Base-by-base conservation (phyloP, 1,140 invertebrate genomes). In the Aplysia californica region DNA sequence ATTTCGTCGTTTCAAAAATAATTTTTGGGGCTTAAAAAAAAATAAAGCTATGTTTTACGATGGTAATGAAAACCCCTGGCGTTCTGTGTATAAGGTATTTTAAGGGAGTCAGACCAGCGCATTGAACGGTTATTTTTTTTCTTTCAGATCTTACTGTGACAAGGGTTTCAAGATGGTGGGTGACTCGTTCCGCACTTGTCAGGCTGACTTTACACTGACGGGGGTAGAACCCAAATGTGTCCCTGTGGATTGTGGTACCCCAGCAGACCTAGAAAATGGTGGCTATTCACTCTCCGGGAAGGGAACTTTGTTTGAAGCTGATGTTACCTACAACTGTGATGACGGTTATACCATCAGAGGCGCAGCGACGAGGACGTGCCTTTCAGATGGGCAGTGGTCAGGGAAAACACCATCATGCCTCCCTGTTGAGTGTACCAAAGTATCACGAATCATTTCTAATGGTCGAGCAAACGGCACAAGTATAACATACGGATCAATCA, bases 151-250 rank as follows among this genome's bases (percentile, higher is more conserved):
- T 69, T 71, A 81, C 1, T 91, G 91, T 80, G 82, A 89, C 74
- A 84, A 85, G 72, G 90, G 90, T 0, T 90, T 88, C 72, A 76
- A 81, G 50, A 80, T 91, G 29, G 74, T 82, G 23, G 90, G 91
- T 0, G 73, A 76, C 6, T 72, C 75, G 31, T 79, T 86, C 26
- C 84, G 88, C 36, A 77, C 56, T 4, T 91, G 91, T 77, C 72
- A 72, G 26, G 75, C 96, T 86, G 96, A 98, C 87, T 95, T 94
- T 21, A 95, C 94, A 0, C 96, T 96, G 95, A 95, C 94, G 77
- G 94, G 94, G 6, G 93, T 93, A 61, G 89, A 93, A 6, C 96
- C 96, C 0, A 87, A 90, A 6, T 98, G 96, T 87, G 92, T 93
- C 91, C 82, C 90, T 79, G 3, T 85, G 3, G 78, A 79, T 21